Evolutionary conservation across 2,888 invertebrate species (phyloP), one percentile per base, ranked within the genome.

Genomic region (Cyclophora punctaria): DNA sequence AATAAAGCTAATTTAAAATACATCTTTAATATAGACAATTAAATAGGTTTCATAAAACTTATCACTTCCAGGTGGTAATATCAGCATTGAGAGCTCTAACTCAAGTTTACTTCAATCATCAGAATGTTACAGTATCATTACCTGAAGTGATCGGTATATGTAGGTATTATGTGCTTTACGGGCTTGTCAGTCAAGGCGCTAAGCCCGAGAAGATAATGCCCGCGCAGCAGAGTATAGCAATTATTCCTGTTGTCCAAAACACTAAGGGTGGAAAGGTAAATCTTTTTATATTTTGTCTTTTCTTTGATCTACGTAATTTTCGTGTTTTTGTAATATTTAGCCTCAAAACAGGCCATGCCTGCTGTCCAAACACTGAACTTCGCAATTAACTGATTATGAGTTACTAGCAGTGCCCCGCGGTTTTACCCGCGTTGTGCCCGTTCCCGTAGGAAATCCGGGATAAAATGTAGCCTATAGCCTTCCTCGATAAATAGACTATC

Each of bases 211-310:
- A 84, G 63, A 89, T 93, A 35, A 78, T 89, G 73, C 91, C 92
- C 1, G 89, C 93, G 0, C 91, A 91, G 59, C 90, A 93, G 59
- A 89, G 90, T 33, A 73, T 92, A 42, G 90, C 90, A 6, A 90
- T 91, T 56, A 87, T 89, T 55, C 78, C 86, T 7, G 75, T 84
- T 0, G 64, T 76, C 46, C 62, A 58, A 49, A 84, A 80, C 55
- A 85, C 84, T 44, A 85, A 78, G 65, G 92, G 92, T n/a, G 92
- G 93, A 60, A 92, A 92, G 80, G 90, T 92, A 76, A 62, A n/a
- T 52, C 5, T 37, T 37, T 20, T 20, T 20, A 20, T 1, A 2
- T 20, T 20, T 20, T 20, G 20, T 20, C 1, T 1, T 20, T 20
- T 1, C 20, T 20, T 20, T 20, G 20, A 20, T 20, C 20, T 20